These are phyloP conservation scores for Canis aureus DNA, from an alignment of 2,113 vertebrate genomes.

Conservation along the genomic window DNA sequence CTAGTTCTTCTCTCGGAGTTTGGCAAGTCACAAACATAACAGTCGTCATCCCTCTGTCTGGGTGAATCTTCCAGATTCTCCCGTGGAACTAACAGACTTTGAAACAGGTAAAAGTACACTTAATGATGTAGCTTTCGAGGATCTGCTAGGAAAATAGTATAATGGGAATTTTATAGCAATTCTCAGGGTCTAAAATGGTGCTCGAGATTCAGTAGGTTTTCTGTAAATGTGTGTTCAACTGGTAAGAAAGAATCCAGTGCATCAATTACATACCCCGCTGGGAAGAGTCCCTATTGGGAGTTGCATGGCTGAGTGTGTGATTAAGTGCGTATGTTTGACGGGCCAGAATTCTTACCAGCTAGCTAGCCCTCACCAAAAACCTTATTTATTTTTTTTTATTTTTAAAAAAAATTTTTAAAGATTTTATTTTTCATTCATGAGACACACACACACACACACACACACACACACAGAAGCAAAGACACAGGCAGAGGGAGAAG, in stretches of 20 bases:
- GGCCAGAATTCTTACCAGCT: neutral
- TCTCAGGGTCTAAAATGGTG: neutral
- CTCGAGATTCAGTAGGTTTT: neutral
- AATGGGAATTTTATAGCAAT: neutral
- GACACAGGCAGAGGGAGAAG: no score
- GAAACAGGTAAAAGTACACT: conserved; percentile 16
- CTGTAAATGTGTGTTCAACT: conserved; percentile 6
- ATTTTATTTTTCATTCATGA: no score
- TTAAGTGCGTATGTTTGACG: neutral
- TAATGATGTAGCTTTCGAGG: neutral
- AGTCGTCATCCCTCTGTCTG: neutral
- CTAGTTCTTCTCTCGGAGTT: neutral
- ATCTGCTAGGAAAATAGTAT: neutral
- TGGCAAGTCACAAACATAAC: neutral
- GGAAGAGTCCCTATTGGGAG: neutral
- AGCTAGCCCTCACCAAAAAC: neutral
- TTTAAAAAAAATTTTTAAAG: no score
- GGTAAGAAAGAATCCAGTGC: neutral
- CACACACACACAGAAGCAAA: no score
- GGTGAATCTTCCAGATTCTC: conserved; percentile 3
- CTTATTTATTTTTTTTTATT: neutral
- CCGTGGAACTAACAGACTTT: neutral
- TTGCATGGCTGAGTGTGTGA: neutral
- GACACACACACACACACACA: no score
- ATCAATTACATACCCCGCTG: neutral